Evolutionary conservation across 2,888 invertebrate species (phyloP).

Genomic region (Stomorhina lunata): DNA sequence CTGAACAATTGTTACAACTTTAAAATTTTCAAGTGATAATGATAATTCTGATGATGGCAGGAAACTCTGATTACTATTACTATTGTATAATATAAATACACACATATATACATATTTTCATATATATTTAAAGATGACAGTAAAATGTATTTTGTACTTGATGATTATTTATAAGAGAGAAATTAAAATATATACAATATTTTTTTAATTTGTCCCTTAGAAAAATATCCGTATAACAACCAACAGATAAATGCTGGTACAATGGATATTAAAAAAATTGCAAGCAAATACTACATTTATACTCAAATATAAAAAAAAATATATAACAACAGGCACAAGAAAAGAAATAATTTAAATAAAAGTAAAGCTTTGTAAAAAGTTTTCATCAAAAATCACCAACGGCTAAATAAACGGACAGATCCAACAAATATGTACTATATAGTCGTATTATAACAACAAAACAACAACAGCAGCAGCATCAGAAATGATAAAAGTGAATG

Average conservation of each 20-base stretch:
- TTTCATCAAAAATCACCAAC: conserved; percentile 72
- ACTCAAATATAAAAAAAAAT: conserved; percentile 22
- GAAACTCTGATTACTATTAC: conserved; percentile 28
- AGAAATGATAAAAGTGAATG: background rate
- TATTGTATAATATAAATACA: no score
- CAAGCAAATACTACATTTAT: conserved; percentile 20
- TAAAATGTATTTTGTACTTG: conserved; percentile 20
- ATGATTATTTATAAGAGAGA: conserved; percentile 54
- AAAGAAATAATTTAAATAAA: conserved; percentile 67
- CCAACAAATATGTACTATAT: background rate
- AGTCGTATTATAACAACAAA: background rate
- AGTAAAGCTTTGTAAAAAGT: conserved; percentile 70
- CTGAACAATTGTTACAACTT: no score
- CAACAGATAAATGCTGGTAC: background rate
- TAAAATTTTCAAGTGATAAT: conserved; percentile 8
- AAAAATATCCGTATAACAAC: conserved; percentile 10
- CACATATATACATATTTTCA: background rate
- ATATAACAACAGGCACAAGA: conserved; percentile 14
- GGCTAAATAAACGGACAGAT: conserved; percentile 67
- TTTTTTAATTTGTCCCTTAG: conserved; percentile 38
- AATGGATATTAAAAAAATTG: conserved; percentile 17
- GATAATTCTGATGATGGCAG: background rate
- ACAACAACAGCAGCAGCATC: background rate
- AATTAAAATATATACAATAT: conserved; percentile 54
- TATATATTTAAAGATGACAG: conserved; percentile 46